Conservation (phyloP, 2,888 invertebrate species). For the Scaptomyza cyrtandrae region DNA sequence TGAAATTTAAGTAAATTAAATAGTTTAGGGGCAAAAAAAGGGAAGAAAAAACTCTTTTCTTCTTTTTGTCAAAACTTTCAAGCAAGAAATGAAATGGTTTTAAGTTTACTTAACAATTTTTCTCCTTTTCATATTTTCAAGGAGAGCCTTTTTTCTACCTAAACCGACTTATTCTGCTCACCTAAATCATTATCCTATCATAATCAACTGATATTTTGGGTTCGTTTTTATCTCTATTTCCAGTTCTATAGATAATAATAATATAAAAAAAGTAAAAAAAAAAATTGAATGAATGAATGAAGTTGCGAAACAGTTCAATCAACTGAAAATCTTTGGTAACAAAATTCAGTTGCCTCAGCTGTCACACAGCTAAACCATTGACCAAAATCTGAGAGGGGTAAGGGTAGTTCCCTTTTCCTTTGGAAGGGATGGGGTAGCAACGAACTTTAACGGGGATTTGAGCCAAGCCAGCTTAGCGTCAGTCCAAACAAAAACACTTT, state of each 20-base stretch:
- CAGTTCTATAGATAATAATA: neutral
- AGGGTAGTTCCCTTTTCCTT: neutral
- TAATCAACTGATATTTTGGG: constrained; percentile 5
- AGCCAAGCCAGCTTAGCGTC: constrained; percentile 59
- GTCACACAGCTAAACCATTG: constrained; percentile 20
- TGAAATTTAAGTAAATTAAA: too few species aligned
- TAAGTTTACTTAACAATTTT: neutral
- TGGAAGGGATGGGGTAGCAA: constrained; percentile 35
- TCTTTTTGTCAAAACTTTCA: too few species aligned
- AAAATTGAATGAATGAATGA: constrained; percentile 10
- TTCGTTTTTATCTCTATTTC: neutral
- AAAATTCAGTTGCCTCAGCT: constrained; percentile 52
- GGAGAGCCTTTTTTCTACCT: neutral
- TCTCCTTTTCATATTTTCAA: too few species aligned
- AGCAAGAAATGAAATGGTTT: too few species aligned
- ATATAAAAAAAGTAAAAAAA: too few species aligned
- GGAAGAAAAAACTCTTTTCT: too few species aligned
- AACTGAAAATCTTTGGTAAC: constrained; percentile 57
- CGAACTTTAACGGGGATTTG: constrained; percentile 66
- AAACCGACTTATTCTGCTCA: neutral
- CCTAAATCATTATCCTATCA: neutral
- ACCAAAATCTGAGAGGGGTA: neutral
- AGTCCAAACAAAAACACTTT: constrained; percentile 63
- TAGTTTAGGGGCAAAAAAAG: too few species aligned
- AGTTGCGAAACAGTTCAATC: constrained; percentile 49